Conservation (phyloP, 2,888 invertebrate species). For the Acanthoscelides obtectus region DNA sequence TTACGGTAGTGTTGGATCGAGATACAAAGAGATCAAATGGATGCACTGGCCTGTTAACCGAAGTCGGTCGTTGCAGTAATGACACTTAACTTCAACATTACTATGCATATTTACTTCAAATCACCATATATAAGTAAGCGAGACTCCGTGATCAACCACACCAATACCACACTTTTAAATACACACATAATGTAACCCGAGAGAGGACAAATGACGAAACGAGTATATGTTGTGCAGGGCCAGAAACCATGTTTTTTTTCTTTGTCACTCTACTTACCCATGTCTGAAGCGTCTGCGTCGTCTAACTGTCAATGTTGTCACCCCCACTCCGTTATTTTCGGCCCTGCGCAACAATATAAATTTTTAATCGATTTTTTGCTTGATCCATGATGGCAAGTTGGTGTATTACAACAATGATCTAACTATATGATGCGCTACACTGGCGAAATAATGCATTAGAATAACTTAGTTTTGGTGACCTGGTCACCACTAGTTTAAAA, state of each 20-base stretch:
- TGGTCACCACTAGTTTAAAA: too few species aligned
- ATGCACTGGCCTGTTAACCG: too few species aligned
- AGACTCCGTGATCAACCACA: not conserved
- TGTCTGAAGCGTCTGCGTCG: constrained; percentile 46
- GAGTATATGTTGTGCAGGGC: constrained; percentile 41
- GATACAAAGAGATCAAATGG: too few species aligned
- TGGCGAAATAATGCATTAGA: not conserved
- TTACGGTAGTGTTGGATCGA: too few species aligned
- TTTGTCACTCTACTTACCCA: constrained; percentile 42
- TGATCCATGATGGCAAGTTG: not conserved
- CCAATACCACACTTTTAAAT: not conserved
- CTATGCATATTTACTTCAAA: not conserved
- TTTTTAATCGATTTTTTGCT: constrained; percentile 8
- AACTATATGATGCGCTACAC: not conserved
- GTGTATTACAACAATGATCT: not conserved
- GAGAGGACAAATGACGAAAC: not conserved
- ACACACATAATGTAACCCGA: not conserved
- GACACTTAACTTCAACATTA: too few species aligned
- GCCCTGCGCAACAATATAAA: constrained; percentile 53
- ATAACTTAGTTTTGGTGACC: too few species aligned
- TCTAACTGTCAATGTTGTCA: constrained; percentile 55
- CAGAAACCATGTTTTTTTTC: constrained; percentile 17
- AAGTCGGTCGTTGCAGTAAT: too few species aligned
- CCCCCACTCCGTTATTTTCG: constrained; percentile 55
- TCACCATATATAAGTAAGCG: not conserved